A percentile compares a stretch with the other conserved stretches of the same genome.
Conservation (phyloP, 2,888 invertebrate genomes). For the Apamea anceps region DNA sequence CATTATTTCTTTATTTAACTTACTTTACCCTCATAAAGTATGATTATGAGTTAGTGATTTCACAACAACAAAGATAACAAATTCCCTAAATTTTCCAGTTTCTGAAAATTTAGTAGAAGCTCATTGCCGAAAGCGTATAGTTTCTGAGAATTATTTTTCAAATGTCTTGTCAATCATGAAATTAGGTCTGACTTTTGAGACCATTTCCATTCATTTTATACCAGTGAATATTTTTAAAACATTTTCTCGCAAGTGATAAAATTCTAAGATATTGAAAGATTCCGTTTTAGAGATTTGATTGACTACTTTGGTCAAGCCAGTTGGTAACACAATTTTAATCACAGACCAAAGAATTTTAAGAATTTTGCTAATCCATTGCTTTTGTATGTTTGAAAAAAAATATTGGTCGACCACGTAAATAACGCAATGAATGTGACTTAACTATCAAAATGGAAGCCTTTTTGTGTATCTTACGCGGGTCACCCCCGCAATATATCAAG, state of each 20-base stretch:
- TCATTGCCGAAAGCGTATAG: not conserved
- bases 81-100: not conserved
- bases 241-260: not conserved
- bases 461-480: not conserved
- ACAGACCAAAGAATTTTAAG: not conserved
- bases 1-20: no score
- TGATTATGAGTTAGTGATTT: no score
- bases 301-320: slow-evolving; percentile 17
- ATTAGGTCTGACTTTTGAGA: slow-evolving; percentile 2
- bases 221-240: not conserved
- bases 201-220: not conserved
- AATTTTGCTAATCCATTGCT: not conserved
- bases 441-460: not conserved
- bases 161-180: not conserved
- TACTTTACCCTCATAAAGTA: no score
- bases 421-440: not conserved
- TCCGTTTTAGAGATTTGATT: slow-evolving; percentile 15
- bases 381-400: not conserved
- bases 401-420: not conserved
- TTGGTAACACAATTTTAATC: not conserved
- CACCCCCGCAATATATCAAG: slow-evolving; percentile 2
- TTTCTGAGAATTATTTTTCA: not conserved
- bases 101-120: not conserved
- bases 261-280: slow-evolving; percentile 1
- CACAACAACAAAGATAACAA: no score